These are phyloP conservation scores for Echiichthys vipera DNA, from an alignment of 2,797 vertebrate species.

Conservation along the genomic window DNA sequence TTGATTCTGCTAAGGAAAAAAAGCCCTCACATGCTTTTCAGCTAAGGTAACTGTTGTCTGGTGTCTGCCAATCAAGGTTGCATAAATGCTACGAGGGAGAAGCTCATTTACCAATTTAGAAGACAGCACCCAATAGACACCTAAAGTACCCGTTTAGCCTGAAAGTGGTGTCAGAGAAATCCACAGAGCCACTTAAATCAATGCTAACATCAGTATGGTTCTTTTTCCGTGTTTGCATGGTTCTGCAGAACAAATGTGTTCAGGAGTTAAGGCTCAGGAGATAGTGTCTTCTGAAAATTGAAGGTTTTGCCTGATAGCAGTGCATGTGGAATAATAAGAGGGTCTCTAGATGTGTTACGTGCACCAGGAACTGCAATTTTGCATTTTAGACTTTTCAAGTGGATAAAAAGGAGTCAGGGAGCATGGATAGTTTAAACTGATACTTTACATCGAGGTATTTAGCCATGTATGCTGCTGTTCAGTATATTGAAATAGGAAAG, in stretches of 20 bases:
- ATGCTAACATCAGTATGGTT: neutral
- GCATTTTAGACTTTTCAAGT: constrained; percentile 12
- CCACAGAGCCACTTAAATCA: neutral
- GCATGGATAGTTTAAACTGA: constrained; percentile 14
- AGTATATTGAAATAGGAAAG: constrained; percentile 35
- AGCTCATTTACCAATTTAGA: neutral
- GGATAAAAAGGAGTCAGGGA: constrained; percentile 25
- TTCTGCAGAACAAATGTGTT: neutral
- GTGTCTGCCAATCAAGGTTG: neutral
- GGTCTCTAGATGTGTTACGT: neutral
- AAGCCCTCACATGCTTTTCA: neutral
- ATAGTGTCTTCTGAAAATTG: neutral
- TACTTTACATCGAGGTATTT: neutral
- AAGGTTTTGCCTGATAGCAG: neutral
- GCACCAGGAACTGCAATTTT: neutral
- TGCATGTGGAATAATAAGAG: neutral
- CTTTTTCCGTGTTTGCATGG: neutral
- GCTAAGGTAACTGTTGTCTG: too few relatives aligned
- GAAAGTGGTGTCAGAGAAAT: neutral
- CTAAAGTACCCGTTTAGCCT: neutral
- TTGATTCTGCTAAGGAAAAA: neutral
- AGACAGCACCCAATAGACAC: neutral
- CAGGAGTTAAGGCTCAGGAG: neutral
- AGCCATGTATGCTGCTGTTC: constrained; percentile 18
- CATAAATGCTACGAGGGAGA: neutral